Conservation (phyloP, 2,113 vertebrate species). For the Piliocolobus tephrosceles region DNA sequence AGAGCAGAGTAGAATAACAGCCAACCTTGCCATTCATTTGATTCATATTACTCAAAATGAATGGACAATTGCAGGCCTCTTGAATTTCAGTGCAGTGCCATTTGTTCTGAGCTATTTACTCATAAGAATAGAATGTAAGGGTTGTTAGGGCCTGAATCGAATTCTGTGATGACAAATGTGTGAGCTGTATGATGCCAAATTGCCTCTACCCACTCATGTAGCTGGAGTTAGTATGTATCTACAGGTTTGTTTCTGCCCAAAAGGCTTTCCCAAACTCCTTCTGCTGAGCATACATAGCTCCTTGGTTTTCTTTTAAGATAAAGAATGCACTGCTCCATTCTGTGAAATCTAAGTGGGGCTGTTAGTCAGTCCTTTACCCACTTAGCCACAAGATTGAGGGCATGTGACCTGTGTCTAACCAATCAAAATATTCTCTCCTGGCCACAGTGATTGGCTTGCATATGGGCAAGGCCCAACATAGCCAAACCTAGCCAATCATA, state of each 20-base stretch:
- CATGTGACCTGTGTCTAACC: neutral
- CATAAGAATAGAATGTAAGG: neutral
- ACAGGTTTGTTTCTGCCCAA: neutral
- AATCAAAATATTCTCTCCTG: neutral
- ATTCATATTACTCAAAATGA: neutral
- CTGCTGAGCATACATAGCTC: neutral
- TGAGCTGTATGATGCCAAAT: neutral
- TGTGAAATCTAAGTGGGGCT: neutral
- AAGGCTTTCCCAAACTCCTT: neutral
- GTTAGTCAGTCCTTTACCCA: neutral
- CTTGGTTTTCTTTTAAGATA: neutral
- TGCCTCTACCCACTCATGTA: neutral
- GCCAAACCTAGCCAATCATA: neutral
- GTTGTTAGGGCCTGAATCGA: neutral
- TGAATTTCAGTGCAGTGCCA: neutral
- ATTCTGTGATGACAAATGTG: neutral
- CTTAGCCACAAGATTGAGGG: neutral
- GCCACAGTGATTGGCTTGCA: neutral
- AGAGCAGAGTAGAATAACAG: neutral
- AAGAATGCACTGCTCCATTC: neutral
- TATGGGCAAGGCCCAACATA: neutral
- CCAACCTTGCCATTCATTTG: neutral
- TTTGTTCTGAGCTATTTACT: neutral
- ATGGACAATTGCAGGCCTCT: neutral
- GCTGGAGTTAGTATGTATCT: neutral